Evolutionary conservation across 92 coral and sea anemone species (phyloP).

Genomic region (Palythoa grandis): DNA sequence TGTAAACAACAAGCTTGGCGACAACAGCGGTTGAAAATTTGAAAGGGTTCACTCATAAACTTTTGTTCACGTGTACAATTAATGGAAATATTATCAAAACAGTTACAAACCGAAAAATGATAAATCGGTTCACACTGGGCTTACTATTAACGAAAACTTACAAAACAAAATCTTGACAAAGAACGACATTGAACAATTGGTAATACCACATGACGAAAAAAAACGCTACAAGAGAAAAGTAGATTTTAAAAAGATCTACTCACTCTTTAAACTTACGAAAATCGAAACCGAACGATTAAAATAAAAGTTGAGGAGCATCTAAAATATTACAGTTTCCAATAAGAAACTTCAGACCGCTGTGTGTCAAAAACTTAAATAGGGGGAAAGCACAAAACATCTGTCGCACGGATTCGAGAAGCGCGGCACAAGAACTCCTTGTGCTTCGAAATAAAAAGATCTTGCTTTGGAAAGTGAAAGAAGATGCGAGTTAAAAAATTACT

Average conservation of each 20-base stretch:
- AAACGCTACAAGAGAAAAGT: not conserved
- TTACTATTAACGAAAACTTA: not conserved
- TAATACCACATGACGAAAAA: not conserved
- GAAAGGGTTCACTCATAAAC: not conserved
- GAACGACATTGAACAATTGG: not conserved
- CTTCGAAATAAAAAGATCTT: constrained; percentile 1
- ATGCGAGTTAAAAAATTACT: not conserved
- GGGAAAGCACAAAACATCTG: constrained; percentile 38
- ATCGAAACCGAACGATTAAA: not conserved
- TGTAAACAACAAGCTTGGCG: constrained; percentile 28
- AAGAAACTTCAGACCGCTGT: constrained; percentile 16
- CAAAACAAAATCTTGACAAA: not conserved
- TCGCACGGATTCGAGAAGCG: constrained; percentile 34
- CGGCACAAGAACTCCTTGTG: constrained; percentile 13
- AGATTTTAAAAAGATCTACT: not conserved
- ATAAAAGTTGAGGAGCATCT: not conserved
- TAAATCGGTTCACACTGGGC: not conserved
- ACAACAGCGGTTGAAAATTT: constrained; percentile 22
- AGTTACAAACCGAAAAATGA: not conserved
- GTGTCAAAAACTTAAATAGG: not conserved
- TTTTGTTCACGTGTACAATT: constrained; percentile 2
- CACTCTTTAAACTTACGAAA: not conserved
- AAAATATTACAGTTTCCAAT: not conserved
- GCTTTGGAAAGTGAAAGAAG: not conserved
- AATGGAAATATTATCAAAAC: not conserved